phyloP scores from a whole-genome alignment of 2,113 vertebrate species.

The Oncorhynchus kisutch region DNA sequence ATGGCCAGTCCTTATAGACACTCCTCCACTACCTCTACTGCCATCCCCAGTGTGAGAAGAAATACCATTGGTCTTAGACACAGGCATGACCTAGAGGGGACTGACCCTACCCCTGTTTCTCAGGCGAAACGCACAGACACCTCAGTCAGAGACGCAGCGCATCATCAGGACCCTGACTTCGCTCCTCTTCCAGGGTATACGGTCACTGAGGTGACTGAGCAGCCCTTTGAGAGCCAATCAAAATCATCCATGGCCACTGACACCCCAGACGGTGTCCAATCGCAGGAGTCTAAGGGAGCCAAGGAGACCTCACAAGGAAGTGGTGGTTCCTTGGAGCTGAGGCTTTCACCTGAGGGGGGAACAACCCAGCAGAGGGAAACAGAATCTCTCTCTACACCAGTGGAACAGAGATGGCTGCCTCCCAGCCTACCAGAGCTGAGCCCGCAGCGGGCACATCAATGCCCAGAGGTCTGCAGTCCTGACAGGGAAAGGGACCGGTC shows the following conservation, averaged over 20 bases:
- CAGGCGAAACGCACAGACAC: no score
- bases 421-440: constrained; percentile 52
- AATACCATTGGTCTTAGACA: no score
- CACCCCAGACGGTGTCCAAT: constrained; percentile 7
- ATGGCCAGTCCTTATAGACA: background rate
- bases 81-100: no score
- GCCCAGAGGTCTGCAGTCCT: constrained; percentile 32
- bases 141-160: no score
- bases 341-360: no score
- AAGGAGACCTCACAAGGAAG: background rate
- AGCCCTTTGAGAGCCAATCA: constrained; percentile 38
- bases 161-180: constrained; percentile 8
- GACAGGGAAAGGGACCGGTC: constrained; percentile 46
- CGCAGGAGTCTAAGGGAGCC: constrained; percentile 11
- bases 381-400: constrained; percentile 29
- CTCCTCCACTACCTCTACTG: no score
- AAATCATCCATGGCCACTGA: constrained; percentile 16
- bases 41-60: no score
- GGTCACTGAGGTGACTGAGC: constrained; percentile 7
- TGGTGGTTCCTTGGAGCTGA: no score
- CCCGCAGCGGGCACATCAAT: constrained; percentile 53
- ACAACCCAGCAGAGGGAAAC: constrained; percentile 27
- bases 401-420: constrained; percentile 44
- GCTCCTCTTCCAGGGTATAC: background rate
- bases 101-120: no score